Percentiles rank a stretch among this genome's conserved stretches.
Conservation (phyloP, 1,140 invertebrate genomes). For the Rhopalosiphum maidis region DNA sequence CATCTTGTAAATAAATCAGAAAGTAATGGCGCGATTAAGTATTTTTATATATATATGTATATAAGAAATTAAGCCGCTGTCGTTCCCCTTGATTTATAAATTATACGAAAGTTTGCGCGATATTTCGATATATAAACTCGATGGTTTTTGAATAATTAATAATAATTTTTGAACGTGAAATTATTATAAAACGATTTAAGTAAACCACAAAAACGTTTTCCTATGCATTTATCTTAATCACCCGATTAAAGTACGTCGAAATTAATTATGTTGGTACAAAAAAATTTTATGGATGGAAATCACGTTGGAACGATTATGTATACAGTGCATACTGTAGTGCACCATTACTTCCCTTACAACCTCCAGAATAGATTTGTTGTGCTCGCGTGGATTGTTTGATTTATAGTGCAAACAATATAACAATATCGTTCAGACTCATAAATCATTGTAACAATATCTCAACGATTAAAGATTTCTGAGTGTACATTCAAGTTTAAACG, state of each 20-base stretch:
- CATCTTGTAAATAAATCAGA: neutral
- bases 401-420: constrained; percentile 18
- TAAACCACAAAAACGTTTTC: neutral
- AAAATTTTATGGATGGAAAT: neutral
- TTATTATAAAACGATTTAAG: constrained; percentile 14
- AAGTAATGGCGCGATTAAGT: neutral
- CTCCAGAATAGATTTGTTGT: too few relatives aligned
- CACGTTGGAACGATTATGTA: neutral
- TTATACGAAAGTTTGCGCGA: neutral
- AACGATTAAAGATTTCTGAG: constrained; percentile 30
- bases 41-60: neutral
- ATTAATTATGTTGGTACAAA: neutral
- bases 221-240: neutral
- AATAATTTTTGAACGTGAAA: neutral
- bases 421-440: neutral
- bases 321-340: neutral
- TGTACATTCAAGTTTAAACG: neutral
- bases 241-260: neutral
- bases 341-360: neutral
- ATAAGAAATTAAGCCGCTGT: neutral
- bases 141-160: constrained; percentile 30
- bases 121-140: neutral
- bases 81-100: neutral
- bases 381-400: neutral
- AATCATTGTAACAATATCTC: constrained; percentile 4